Evolutionary conservation across 2,113 vertebrate genomes (phyloP), one percentile per base, ranked within the genome.

Genomic region (Pao palembangensis): DNA sequence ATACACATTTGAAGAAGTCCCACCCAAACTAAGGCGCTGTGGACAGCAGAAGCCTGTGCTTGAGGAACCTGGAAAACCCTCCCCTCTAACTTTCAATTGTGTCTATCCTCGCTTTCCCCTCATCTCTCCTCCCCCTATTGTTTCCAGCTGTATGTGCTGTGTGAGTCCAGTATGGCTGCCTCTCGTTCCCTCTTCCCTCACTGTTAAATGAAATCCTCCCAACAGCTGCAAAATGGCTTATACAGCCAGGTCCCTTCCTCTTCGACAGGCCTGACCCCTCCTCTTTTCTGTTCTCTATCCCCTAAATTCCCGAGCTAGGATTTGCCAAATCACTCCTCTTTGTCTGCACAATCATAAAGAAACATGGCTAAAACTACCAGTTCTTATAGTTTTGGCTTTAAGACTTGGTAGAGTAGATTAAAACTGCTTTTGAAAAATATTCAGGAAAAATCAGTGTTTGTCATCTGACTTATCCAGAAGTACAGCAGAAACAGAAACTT

Each of bases 211-310:
- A 49, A 19, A 49, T 18, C 17, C 17, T 49, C 18, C n/a, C 18
- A 49, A 49, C 47, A 49, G 47, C 47, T 49, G 47, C 47, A 49
- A 8, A 19, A 49, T 49, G 47, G 47, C 47, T 49, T 6, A 49
- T n/a, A 49, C 47, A 49, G 47, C 47, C 47, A 19, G 47, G 34
- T 38, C 34, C 10, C 34, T 49, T n/a, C 47, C 17, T 3, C n/a
- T 10, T 17, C 17, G 5, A 7, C n/a, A 19, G 47, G 47, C 47
- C 47, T 6, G n/a, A 49, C 47, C 47, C 8, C 47, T 49, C 47
- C 47, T 49, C 18, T 49, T 49, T 49, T 19, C 18, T 49, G 15
- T 19, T 20, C 47, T 10, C 20, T n/a, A 11, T n/a, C n/a, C 47
- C n/a, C 17, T n/a, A 17, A n/a, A n/a, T 49, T n/a, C 18, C n/a